phyloP scores from a whole-genome alignment of 2,888 invertebrate genomes.

The Lasioglossum oenotherae region DNA sequence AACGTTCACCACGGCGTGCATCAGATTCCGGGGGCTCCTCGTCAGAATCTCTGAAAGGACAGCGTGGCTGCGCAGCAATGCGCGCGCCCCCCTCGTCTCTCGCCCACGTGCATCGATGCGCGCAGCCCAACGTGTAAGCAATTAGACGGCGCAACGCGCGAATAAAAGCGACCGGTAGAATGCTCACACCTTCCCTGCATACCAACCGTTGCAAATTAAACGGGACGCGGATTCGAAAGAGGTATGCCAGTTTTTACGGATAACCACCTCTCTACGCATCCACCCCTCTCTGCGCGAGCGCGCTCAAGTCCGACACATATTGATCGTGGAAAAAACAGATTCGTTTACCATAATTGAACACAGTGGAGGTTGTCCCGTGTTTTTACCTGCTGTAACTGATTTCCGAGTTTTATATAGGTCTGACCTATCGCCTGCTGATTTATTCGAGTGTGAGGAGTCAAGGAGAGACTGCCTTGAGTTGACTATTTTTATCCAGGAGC shows the following conservation, averaged over 20 bases:
- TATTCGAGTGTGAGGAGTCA: not conserved
- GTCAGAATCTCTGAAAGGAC: conserved; percentile 39
- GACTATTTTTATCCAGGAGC: not conserved
- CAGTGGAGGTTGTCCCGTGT: not conserved
- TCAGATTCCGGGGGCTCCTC: conserved; percentile 25
- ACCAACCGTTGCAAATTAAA: conserved; percentile 52
- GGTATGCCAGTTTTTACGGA: conserved; percentile 12
- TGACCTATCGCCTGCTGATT: not conserved
- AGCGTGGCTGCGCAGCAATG: conserved; percentile 23
- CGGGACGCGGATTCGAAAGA: conserved; percentile 32
- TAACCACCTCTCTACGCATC: not conserved
- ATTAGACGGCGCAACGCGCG: conserved; percentile 68
- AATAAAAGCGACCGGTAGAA: conserved; percentile 66
- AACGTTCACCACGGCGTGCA: not conserved
- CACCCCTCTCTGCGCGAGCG: not conserved
- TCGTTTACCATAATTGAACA: not conserved
- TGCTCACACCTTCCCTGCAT: conserved; percentile 55
- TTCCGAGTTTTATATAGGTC: not conserved
- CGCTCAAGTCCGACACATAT: not conserved
- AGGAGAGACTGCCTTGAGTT: not conserved
- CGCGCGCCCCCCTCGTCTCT: conserved; percentile 33
- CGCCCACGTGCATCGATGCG: conserved; percentile 66
- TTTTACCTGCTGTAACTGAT: not conserved
- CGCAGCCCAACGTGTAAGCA: conserved; percentile 62
- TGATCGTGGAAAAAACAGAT: not conserved